These are phyloP conservation scores for Trigoniulus corallinus DNA, from an alignment of 1,140 invertebrate species.

Conservation along the genomic window DNA sequence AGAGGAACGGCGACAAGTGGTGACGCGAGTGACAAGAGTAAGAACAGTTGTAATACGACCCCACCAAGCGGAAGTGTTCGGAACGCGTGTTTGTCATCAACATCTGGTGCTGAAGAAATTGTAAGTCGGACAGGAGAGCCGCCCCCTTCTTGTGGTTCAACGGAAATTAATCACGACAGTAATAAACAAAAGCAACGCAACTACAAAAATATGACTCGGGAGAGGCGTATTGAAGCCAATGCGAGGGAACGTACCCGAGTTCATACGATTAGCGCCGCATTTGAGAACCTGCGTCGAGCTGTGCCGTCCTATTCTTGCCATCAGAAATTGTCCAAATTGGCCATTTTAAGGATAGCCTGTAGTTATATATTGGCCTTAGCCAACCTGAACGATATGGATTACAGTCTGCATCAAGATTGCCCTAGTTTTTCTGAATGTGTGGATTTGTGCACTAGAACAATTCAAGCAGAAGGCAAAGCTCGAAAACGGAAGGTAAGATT, in stretches of 20 bases:
- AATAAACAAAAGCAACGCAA: constrained; percentile 49
- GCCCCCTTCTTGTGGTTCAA: no score
- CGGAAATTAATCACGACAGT: not conserved
- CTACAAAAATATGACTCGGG: constrained; percentile 88
- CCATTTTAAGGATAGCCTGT: constrained; percentile 76
- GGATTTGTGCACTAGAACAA: constrained; percentile 66
- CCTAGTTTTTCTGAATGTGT: constrained; percentile 54
- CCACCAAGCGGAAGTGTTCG: no score
- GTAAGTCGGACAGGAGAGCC: not conserved
- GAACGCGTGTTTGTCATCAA: not conserved
- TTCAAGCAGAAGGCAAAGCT: constrained; percentile 78
- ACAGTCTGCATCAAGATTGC: constrained; percentile 31
- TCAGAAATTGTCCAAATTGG: constrained; percentile 81
- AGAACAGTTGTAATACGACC: no score
- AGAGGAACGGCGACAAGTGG: not conserved
- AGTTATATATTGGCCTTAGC: constrained; percentile 74
- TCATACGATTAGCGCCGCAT: constrained; percentile 86
- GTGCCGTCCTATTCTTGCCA: constrained; percentile 82
- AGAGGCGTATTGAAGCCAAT: constrained; percentile 80
- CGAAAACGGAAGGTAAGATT: constrained; percentile 38
- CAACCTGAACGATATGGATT: constrained; percentile 43
- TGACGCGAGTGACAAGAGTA: not conserved
- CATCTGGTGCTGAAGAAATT: not conserved
- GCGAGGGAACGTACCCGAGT: constrained; percentile 78
- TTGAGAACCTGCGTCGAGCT: constrained; percentile 64